Base-by-base conservation (phyloP, 2,888 invertebrate genomes). In the Cynaeus angustus region DNA sequence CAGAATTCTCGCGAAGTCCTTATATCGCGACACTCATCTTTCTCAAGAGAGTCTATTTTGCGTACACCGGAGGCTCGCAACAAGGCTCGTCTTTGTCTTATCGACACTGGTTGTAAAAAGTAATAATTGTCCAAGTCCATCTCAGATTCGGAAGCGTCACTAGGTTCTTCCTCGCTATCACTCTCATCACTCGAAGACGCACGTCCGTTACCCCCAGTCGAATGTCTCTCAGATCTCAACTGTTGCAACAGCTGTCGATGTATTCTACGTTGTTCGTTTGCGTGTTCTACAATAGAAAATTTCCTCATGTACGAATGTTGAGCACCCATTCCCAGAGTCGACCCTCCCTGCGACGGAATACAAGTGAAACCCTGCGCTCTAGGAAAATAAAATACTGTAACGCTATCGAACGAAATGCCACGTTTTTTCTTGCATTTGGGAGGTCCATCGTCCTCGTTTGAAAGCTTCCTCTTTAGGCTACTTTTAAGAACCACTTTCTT, bases 301-400 rank as follows among this genome's bases (percentile, higher is more conserved):
- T 91, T 91, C 80, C 91, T 90, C 80, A 91, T 88, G 82, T 91
- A 90, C 77, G 91, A 75, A 84, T 92, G 92, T 72, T 88, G 88
- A 73, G 92, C 89, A 72, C 91, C 92, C 98, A 98, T 98, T 16
- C 98, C 98, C 74, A 98, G 88, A 1, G 98, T 98, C n/a, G 92
- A 93, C 3, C 93, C 93, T 65, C 95, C 95, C 86, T 94, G 92
- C 8, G 96, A 96, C 53, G 96, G 96, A 72, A 96, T 95, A 86
- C 96, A 96, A 37, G 94, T 92, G 85, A 96, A 95, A 13, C 96
- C 96, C 87, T 96, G 96, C 62, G 95, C 90, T 80, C 98, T 88
- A 1, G 96, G 95, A 86, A 99, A 98, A 86, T 98, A 98, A 85
- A 91, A 98, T 7, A 98, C 97, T 13, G 96, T 96, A 0, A 98